Percentiles rank a stretch among this genome's conserved stretches.
Conservation (phyloP, 2,797 vertebrate species). For the Channallabes apus region DNA sequence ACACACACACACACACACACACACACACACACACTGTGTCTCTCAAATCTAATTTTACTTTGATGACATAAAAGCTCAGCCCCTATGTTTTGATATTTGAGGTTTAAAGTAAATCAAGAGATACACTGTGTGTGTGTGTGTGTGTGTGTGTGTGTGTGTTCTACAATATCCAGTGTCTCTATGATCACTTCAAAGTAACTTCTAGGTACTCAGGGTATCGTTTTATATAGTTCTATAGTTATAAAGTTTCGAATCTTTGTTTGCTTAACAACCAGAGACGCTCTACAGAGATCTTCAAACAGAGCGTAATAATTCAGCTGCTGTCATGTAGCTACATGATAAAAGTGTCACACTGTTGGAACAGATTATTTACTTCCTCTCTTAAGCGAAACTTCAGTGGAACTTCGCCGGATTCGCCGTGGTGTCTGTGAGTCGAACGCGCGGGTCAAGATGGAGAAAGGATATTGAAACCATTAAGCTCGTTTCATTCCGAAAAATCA, state of each 20-base stretch:
- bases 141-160: not conserved
- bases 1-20: not conserved
- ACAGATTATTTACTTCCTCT: conserved; percentile 33
- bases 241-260: conserved; percentile 6
- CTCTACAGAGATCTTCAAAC: not conserved
- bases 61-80: conserved; percentile 52
- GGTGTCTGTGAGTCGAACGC: conserved; percentile 36
- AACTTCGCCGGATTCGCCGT: conserved; percentile 10
- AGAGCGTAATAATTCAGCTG: not conserved
- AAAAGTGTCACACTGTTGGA: conserved; percentile 18
- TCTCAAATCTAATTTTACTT: conserved; percentile 23
- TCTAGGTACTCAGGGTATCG: conserved; percentile 14
- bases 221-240: not conserved
- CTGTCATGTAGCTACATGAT: not conserved
- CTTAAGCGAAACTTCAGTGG: conserved; percentile 9
- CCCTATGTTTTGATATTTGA: conserved; percentile 50
- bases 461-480: conserved; percentile 43
- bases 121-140: not conserved
- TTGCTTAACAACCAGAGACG: not conserved
- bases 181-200: conserved; percentile 18
- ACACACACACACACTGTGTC: not conserved
- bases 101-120: conserved; percentile 34
- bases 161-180: conserved; percentile 16
- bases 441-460: conserved; percentile 41
- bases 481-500: conserved; percentile 43